Base-by-base conservation (phyloP, 2,888 invertebrate genomes). In the Sminthurinus aureus region DNA sequence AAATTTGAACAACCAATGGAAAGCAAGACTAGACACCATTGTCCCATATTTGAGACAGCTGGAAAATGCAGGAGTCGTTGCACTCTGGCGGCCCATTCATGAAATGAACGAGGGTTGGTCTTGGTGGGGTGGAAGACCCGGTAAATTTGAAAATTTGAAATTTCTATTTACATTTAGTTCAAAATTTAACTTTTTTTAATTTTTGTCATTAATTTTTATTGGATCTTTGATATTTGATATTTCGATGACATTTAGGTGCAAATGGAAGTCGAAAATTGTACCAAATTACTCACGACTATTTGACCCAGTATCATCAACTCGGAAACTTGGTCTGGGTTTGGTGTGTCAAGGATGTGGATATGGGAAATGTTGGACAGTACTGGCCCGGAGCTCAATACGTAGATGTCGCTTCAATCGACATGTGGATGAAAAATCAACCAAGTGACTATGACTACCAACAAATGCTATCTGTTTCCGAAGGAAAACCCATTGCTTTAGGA, bases 41-140 rank as follows among this genome's bases (percentile, higher is more conserved):
- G 82, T 86, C 11, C 87, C 87, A 11, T 86, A 20, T 77, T 75
- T 87, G 80, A 82, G 84, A 26, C 86, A 86, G 51, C 74, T 87
- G 71, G 83, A 85, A 13, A 79, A 79, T 66, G 85, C 85, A 6
- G 87, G 86, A 4, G 87, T 87, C 0, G 84, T 87, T 6, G 82
- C 84, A 0, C 83, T 87, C 58, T 85, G 81, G 83, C 74, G 86
- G 3, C 86, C 86, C 0, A 81, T 87, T 52, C 87, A 87, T 71
- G 86, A 86, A 81, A 87, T 87, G 76, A 87, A 87, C 76, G 87
- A 86, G 79, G 87, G 84, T 15, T 86, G 86, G 86, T 83, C 81
- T 0, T 87, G 87, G 87, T 87, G 87, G 87, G 87, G 87, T 15
- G 86, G 87, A n/a, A 71, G 86, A 24, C 84, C 85, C 20, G 86